Base-by-base conservation (phyloP, 2,888 invertebrate species). In the Sepioteuthis lessoniana region DNA sequence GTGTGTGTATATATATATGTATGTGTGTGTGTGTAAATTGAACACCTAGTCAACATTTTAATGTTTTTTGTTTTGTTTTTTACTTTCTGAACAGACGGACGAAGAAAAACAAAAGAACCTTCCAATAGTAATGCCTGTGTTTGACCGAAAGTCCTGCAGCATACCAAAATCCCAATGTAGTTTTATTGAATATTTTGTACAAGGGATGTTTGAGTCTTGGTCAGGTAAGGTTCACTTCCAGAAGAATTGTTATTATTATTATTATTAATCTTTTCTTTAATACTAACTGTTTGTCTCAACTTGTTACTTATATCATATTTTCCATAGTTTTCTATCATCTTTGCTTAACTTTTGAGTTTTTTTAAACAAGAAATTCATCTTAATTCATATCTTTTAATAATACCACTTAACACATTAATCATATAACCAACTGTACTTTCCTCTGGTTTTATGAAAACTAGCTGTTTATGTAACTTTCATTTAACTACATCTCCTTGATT, bases 71-170 rank as follows among this genome's bases (percentile, higher is more conserved):
- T 47, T n/a, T 0, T 5, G 7, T 46, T 46, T 92, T n/a, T 92
- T 37, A 38, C 42, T 25, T 46, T 47, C 31, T 47, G 96, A 96
- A 35, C 96, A 99, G 98, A 99, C 99, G 19, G 99, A 99, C 97
- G 99, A 99, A 97, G 99, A 99, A 97, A 99, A 99, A 97, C 98
- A 98, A 31, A 98, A 98, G 95, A 98, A 98, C 93, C 97, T 99
- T 96, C 99, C 99, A 0, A 98, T 99, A 21, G 99, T 99, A 95
- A 99, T 99, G 99, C 99, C 99, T 21, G 98, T 99, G 98, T 99
- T 99, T 97, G 99, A 99, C 97, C 98, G 99, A 95, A 98, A 98
- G 94, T 98, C 98, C 2, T 99, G 99, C 97, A 99, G 99, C 96
- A 98, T 99, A 97, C 99, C 99, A 94, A 98, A 99, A 97, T 99